phyloP scores from a whole-genome alignment of 30 jellyfish, hydroid and myxozoan species.

The Aurelia sp. region DNA sequence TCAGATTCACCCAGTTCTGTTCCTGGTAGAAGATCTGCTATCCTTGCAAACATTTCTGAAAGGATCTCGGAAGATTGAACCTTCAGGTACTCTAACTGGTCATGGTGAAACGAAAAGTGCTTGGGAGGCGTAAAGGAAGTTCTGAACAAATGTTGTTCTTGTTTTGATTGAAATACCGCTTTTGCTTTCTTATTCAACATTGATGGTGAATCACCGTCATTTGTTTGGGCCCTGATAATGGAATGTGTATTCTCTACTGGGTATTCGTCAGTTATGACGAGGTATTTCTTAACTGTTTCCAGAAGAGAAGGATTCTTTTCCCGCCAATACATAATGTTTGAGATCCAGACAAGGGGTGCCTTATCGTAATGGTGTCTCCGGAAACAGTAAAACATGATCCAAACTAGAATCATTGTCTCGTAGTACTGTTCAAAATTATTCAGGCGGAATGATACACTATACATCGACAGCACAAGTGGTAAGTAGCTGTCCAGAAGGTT shows the following conservation, averaged over 20 bases:
- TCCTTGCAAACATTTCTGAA: not conserved
- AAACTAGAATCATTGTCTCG: not conserved
- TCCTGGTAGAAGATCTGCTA: not conserved
- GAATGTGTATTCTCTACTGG: conserved; percentile 48
- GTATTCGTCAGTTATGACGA: conserved; percentile 29
- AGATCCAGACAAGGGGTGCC: conserved; percentile 20
- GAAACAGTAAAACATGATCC: conserved; percentile 22
- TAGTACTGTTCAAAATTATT: not conserved
- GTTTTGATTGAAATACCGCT: not conserved
- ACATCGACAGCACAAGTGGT: not conserved
- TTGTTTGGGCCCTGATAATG: conserved; percentile 21
- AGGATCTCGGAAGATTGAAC: not conserved
- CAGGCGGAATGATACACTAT: not conserved
- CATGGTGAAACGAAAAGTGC: not conserved
- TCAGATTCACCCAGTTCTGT: not conserved
- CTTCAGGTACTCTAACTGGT: not conserved
- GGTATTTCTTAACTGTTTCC: not conserved
- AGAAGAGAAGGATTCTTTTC: conserved; percentile 7
- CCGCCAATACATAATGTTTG: conserved; percentile 19
- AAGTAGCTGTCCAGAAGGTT: conserved; percentile 16
- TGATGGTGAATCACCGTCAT: conserved; percentile 14
- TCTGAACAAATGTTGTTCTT: conserved; percentile 6
- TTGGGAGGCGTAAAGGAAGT: conserved; percentile 1
- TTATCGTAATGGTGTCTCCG: conserved; percentile 15
- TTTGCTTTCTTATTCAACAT: not conserved